phyloP scores from a whole-genome alignment of 2,113 vertebrate species.

The Amazona guildingii region DNA sequence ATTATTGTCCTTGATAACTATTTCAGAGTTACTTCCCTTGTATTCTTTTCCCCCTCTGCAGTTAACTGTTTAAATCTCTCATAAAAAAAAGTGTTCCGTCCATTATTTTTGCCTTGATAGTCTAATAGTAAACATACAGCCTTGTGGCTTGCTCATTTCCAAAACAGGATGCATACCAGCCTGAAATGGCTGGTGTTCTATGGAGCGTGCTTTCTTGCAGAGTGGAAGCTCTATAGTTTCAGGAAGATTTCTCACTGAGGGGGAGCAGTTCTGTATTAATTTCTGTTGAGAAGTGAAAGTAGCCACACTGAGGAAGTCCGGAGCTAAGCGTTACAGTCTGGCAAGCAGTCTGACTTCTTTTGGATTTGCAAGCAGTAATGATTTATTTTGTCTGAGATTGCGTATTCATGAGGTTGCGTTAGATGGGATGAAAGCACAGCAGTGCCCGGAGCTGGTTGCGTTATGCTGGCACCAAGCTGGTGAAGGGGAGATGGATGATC shows the following conservation, averaged over 20 bases:
- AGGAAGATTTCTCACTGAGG: background rate
- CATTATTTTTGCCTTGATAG: background rate
- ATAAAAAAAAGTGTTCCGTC: background rate
- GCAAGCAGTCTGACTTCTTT: background rate
- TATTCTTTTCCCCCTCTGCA: background rate
- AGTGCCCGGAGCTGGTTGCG: background rate
- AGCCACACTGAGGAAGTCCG: background rate
- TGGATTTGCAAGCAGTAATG: background rate
- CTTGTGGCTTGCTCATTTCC: background rate
- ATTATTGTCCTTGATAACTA: background rate
- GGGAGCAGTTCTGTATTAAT: background rate
- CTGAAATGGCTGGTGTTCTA: background rate
- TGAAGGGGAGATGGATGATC: background rate
- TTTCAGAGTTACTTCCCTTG: background rate
- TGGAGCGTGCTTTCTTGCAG: rapidly evolving
- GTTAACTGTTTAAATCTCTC: background rate
- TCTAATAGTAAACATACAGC: background rate
- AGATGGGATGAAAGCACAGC: background rate
- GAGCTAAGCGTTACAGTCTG: background rate
- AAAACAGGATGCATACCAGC: background rate
- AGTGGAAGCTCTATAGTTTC: background rate
- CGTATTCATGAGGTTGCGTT: background rate
- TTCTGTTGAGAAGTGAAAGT: background rate
- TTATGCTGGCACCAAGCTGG: background rate
- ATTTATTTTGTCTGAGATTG: background rate